Percentiles rank a stretch among this genome's conserved stretches.
These are phyloP conservation scores for Acronicta psi DNA, from an alignment of 2,888 invertebrate species.

Conservation along the genomic window DNA sequence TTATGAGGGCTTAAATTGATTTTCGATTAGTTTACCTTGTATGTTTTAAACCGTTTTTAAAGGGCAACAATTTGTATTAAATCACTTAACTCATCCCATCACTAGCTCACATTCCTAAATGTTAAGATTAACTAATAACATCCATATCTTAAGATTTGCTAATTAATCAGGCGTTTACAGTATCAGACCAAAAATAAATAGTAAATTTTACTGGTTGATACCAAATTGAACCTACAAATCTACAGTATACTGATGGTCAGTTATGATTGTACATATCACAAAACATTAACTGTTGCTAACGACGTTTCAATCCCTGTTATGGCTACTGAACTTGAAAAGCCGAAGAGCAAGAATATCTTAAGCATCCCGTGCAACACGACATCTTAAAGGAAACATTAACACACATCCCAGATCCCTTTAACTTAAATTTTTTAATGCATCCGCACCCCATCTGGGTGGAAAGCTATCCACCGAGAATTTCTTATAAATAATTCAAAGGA, in stretches of 20 bases:
- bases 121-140: background rate
- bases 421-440: conserved; percentile 27
- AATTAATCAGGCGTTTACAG: conserved; percentile 4
- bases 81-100: background rate
- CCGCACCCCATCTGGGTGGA: conserved; percentile 22
- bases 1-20: too few species aligned
- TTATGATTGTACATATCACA: conserved; percentile 11
- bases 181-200: conserved; percentile 14
- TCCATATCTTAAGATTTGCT: conserved; percentile 15
- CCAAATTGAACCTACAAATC: conserved; percentile 19
- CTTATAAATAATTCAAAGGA: conserved; percentile 40
- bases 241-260: conserved; percentile 7
- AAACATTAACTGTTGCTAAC: conserved; percentile 7
- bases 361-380: background rate
- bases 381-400: conserved; percentile 19
- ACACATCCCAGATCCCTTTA: conserved; percentile 34
- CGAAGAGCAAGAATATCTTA: conserved; percentile 3
- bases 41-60: too few species aligned
- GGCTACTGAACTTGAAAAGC: background rate
- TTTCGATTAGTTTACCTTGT: too few species aligned
- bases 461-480: conserved; percentile 22
- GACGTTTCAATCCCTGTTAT: background rate
- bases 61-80: background rate
- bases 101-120: background rate
- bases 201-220: conserved; percentile 2